Conservation (phyloP, 1,140 invertebrate species). For the Leguminivora glycinivorella region DNA sequence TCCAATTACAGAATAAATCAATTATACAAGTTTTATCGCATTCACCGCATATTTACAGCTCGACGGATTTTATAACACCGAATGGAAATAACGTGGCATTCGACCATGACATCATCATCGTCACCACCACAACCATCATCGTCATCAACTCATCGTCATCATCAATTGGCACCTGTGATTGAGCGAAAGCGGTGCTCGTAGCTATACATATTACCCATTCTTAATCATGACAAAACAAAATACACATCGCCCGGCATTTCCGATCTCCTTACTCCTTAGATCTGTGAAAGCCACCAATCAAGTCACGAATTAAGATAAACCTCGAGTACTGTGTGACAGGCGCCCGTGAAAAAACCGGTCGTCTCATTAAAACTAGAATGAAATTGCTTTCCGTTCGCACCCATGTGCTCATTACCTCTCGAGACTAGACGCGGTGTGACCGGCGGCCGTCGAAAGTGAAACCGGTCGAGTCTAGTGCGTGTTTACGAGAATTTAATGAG, state of each 20-base stretch:
- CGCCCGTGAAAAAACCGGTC: background rate
- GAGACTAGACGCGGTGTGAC: background rate
- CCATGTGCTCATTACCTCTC: background rate
- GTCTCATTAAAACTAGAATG: background rate
- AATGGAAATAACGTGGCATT: background rate
- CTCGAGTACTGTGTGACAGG: background rate
- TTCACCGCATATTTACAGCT: background rate
- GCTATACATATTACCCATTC: too few relatives aligned
- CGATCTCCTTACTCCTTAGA: too few relatives aligned
- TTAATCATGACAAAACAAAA: too few relatives aligned
- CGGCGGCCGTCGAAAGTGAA: slow-evolving; percentile 2
- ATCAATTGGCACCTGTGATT: too few relatives aligned
- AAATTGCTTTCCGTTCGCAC: background rate
- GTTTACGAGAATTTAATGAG: slow-evolving; percentile 5
- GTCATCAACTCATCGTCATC: too few relatives aligned
- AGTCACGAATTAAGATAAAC: too few relatives aligned
- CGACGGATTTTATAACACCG: background rate
- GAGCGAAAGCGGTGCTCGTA: too few relatives aligned
- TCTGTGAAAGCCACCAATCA: too few relatives aligned
- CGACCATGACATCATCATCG: background rate
- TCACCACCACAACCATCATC: too few relatives aligned
- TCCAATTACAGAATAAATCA: slow-evolving; percentile 7
- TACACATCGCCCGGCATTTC: too few relatives aligned
- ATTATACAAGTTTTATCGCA: slow-evolving; percentile 10
- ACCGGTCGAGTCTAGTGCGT: slow-evolving; percentile 19